A percentile compares a stretch with the other conserved stretches of the same genome.
Conservation (phyloP, 92 coral and sea anemone genomes). For the Palythoa caribaeorum region DNA sequence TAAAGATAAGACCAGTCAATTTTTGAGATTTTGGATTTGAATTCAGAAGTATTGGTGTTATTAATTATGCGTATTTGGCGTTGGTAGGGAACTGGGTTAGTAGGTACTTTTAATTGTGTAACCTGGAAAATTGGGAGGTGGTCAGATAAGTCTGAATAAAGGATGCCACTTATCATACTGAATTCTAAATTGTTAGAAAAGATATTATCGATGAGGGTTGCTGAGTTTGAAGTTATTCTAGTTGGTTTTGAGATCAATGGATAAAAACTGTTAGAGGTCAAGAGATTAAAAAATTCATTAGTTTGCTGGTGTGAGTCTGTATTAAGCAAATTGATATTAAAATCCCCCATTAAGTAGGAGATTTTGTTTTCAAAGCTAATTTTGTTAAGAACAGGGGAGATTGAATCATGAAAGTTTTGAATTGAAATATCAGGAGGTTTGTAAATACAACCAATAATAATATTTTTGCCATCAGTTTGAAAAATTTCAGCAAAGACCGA, state of each 20-base stretch:
- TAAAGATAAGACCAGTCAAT: neutral
- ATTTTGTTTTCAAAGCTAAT: slow-evolving; percentile 1
- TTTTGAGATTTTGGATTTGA: neutral
- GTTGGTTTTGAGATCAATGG: neutral
- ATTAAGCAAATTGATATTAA: neutral
- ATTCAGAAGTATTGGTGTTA: neutral
- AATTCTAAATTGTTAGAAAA: neutral
- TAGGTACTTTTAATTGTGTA: slow-evolving; percentile 11
- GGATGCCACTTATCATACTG: slow-evolving; percentile 46
- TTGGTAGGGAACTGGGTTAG: neutral
- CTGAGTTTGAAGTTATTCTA: neutral
- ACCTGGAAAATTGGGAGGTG: slow-evolving; percentile 49
- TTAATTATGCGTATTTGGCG: neutral
- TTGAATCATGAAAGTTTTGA: slow-evolving; percentile 4
- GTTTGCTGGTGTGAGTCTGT: neutral
- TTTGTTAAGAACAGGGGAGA: neutral
- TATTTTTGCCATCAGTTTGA: slow-evolving; percentile 40
- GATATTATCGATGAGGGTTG: neutral
- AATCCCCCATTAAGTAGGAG: neutral
- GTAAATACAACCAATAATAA: slow-evolving; percentile 43
- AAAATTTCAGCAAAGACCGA: slow-evolving; percentile 47
- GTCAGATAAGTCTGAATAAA: slow-evolving; percentile 46
- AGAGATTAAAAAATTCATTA: neutral
- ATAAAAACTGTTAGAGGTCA: neutral
- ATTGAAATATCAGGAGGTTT: slow-evolving; percentile 44